phyloP scores from a whole-genome alignment of 1,140 invertebrate genomes.

The Hormaphis cornu region DNA sequence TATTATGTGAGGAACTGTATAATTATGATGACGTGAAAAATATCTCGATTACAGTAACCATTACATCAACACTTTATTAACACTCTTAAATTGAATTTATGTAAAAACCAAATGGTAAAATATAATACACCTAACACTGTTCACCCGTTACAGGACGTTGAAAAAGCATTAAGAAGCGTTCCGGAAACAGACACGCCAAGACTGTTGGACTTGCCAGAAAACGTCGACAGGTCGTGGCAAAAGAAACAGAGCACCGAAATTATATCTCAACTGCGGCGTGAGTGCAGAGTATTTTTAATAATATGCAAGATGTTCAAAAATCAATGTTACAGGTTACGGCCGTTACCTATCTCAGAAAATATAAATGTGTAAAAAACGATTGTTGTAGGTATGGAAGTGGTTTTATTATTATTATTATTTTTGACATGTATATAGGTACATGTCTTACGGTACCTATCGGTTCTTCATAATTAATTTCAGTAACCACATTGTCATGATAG shows the following conservation, averaged over 20 bases:
- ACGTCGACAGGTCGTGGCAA: constrained; percentile 70
- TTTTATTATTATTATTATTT: too few relatives aligned
- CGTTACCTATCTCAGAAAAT: neutral
- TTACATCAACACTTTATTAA: too few relatives aligned
- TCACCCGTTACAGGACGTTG: constrained; percentile 48
- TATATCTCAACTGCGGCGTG: constrained; percentile 55
- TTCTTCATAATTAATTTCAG: too few relatives aligned
- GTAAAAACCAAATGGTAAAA: neutral
- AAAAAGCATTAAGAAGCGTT: constrained; percentile 52
- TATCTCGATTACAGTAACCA: too few relatives aligned
- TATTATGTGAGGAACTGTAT: too few relatives aligned
- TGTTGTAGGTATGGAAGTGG: too few relatives aligned
- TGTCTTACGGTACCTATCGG: too few relatives aligned
- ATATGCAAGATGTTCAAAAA: constrained; percentile 24
- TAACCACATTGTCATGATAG: too few relatives aligned
- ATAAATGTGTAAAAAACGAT: neutral
- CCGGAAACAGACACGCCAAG: constrained; percentile 58
- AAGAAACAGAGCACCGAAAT: constrained; percentile 54
- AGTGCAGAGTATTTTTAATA: constrained; percentile 33
- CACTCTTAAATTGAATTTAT: neutral
- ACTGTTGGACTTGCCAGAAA: constrained; percentile 70
- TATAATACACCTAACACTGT: neutral
- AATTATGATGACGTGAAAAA: too few relatives aligned
- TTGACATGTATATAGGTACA: too few relatives aligned
- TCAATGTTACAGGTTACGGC: neutral